These are phyloP conservation scores for Tiliqua scincoides DNA, from an alignment of 2,113 vertebrate species.

Conservation along the genomic window DNA sequence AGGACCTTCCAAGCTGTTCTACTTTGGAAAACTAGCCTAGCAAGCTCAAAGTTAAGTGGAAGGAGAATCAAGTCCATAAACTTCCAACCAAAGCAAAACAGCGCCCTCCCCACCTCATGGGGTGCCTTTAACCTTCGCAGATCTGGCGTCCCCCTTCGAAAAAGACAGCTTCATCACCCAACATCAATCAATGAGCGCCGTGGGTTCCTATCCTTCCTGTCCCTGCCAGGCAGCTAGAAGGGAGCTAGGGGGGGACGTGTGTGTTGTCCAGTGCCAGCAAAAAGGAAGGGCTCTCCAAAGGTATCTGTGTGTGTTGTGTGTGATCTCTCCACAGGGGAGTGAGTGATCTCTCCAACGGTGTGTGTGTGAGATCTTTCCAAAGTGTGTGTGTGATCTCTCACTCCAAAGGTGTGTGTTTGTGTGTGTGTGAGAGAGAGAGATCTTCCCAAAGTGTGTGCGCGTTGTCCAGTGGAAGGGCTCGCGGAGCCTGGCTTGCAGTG, in stretches of 20 bases:
- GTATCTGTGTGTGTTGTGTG: too few relatives aligned
- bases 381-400: too few relatives aligned
- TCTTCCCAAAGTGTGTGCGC: too few relatives aligned
- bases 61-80: conserved; percentile 7
- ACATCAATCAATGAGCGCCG: conserved; percentile 48
- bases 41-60: conserved; percentile 51
- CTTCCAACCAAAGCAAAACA: neutral
- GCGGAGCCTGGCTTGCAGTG: neutral
- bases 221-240: conserved; percentile 9
- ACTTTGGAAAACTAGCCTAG: conserved; percentile 69
- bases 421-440: too few relatives aligned
- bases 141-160: neutral
- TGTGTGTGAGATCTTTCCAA: too few relatives aligned
- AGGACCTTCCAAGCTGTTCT: conserved; percentile 47
- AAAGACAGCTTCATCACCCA: neutral
- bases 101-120: neutral
- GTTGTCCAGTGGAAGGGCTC: neutral
- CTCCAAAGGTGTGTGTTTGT: too few relatives aligned
- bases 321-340: too few relatives aligned
- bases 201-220: conserved; percentile 32
- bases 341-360: too few relatives aligned
- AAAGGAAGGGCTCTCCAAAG: too few relatives aligned
- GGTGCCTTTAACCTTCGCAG: conserved; percentile 10
- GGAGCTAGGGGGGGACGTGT: neutral
- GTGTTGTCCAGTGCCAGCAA: too few relatives aligned